phyloP scores from a whole-genome alignment of 2,113 vertebrate species.

The Lepidothrix coronata region DNA sequence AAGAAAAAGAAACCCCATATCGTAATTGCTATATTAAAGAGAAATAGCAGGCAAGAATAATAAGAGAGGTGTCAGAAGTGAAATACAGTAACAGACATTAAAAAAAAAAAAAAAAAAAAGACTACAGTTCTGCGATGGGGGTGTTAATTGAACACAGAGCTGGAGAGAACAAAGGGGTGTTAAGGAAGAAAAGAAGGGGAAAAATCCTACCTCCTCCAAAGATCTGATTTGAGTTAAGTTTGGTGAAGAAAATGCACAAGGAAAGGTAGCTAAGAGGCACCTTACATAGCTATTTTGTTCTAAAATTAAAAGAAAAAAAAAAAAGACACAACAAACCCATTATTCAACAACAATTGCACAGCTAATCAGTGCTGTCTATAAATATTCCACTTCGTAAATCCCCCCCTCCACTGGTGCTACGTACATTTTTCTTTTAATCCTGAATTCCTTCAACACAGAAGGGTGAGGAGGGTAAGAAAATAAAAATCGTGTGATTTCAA shows the following conservation, averaged over 20 bases:
- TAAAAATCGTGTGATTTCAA: background rate
- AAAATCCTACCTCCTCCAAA: slow-evolving; percentile 56
- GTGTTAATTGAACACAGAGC: slow-evolving; percentile 70
- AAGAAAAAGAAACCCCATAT: slow-evolving; percentile 3
- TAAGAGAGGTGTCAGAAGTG: slow-evolving; percentile 61
- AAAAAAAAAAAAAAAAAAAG: slow-evolving; percentile 12
- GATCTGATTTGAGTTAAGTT: slow-evolving; percentile 66
- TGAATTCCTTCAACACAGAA: background rate
- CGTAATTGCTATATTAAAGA: slow-evolving; percentile 66
- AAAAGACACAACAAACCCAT: background rate
- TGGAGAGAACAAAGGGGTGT: slow-evolving; percentile 70
- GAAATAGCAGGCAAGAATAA: slow-evolving; percentile 58
- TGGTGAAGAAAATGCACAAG: slow-evolving; percentile 34
- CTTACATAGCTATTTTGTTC: slow-evolving; percentile 45
- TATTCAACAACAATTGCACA: slow-evolving; percentile 39
- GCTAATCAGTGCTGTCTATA: slow-evolving; percentile 39
- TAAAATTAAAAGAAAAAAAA: slow-evolving; percentile 53
- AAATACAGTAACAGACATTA: slow-evolving; percentile 67
- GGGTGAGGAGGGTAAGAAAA: background rate
- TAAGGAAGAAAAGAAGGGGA: slow-evolving; percentile 38
- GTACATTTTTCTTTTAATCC: slow-evolving; percentile 16
- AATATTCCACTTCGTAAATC: slow-evolving; percentile 43
- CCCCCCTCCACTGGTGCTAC: background rate
- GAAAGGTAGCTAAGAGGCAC: slow-evolving; percentile 44
- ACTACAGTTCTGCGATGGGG: slow-evolving; percentile 46